Percentiles rank a stretch among this genome's conserved stretches.
Conservation (phyloP, 2,888 invertebrate species). For the Cerceris ruficornis region DNA sequence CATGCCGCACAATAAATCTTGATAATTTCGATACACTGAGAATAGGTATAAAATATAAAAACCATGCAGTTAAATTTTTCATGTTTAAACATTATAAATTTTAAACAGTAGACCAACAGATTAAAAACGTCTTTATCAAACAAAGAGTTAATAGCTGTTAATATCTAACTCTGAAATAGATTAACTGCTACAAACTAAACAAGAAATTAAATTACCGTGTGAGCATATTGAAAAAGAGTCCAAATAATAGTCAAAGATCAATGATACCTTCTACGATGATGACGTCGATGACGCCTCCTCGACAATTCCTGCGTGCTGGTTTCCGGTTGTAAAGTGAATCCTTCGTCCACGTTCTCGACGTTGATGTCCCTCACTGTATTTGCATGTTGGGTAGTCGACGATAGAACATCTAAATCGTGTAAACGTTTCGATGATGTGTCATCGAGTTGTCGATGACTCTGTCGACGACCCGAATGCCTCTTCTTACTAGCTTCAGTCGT, state of each 20-base stretch:
- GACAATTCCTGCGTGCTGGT: constrained; percentile 47
- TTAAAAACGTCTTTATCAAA: no score
- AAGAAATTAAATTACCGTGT: neutral
- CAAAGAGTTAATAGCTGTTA: neutral
- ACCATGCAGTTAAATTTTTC: no score
- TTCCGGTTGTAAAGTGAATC: constrained; percentile 43
- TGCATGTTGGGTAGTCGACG: constrained; percentile 33
- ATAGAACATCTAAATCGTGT: constrained; percentile 32
- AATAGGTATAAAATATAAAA: no score
- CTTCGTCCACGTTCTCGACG: constrained; percentile 37
- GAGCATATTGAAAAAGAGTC: neutral
- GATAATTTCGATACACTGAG: no score
- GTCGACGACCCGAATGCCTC: constrained; percentile 61
- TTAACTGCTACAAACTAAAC: neutral
- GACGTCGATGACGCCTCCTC: constrained; percentile 72
- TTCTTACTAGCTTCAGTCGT: constrained; percentile 59
- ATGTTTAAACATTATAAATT: no score
- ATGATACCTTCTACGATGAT: constrained; percentile 70
- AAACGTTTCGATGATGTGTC: constrained; percentile 30
- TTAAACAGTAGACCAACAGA: no score
- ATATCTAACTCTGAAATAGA: no score
- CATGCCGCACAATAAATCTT: no score
- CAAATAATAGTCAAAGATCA: neutral
- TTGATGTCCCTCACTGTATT: constrained; percentile 30
- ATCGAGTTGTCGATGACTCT: constrained; percentile 37